A percentile compares a stretch with the other conserved stretches of the same genome.
These are phyloP conservation scores for Oncorhynchus nerka DNA, from an alignment of 2,113 vertebrate species.

Conservation along the genomic window DNA sequence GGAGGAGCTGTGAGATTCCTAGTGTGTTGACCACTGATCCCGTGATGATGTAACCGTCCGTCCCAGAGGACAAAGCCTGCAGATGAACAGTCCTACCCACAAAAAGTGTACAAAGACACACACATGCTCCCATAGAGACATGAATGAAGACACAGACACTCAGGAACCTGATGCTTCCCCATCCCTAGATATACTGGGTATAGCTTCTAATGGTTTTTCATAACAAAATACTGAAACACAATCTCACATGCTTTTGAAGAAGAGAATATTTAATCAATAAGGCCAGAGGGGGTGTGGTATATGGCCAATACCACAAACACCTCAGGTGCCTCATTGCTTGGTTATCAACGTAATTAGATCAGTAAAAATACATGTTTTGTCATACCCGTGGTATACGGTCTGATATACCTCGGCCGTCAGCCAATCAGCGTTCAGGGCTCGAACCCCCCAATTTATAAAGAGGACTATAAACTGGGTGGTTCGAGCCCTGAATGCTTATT, in stretches of 20 bases:
- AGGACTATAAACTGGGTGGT: too few species aligned
- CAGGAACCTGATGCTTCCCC: not conserved
- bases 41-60: not conserved
- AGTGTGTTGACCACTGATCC: not conserved
- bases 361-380: too few species aligned
- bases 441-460: not conserved
- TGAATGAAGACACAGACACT: not conserved
- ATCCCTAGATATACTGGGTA: not conserved
- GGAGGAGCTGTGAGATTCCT: slow-evolving; percentile 8
- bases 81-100: not conserved
- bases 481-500: too few species aligned
- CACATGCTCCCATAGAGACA: not conserved
- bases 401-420: too few species aligned
- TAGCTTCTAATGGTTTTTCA: not conserved
- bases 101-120: not conserved
- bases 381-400: too few species aligned
- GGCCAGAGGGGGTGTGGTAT: too few species aligned
- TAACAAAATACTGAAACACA: not conserved
- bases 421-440: too few species aligned
- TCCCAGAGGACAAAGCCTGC: not conserved
- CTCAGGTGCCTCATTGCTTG: too few species aligned
- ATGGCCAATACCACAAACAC: too few species aligned
- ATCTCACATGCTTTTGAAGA: not conserved
- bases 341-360: too few species aligned
- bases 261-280: not conserved